phyloP scores from a whole-genome alignment of 1,140 invertebrate species.

The Rhagoletis zephyria region DNA sequence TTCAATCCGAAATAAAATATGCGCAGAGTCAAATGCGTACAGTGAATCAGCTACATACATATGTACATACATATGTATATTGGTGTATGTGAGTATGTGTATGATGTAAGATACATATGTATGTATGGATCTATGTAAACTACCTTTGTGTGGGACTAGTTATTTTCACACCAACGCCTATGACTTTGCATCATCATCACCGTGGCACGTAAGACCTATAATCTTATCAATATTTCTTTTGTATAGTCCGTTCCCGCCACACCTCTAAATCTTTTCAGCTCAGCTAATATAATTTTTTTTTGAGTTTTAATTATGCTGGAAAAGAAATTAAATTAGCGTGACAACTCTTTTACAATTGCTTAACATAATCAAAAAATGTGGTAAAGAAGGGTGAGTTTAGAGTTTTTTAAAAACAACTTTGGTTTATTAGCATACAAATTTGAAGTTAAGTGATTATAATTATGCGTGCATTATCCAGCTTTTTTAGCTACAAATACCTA shows the following conservation, averaged over 20 bases:
- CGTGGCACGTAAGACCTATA: background rate
- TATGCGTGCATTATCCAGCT: background rate
- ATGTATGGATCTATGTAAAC: background rate
- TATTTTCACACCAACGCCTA: background rate
- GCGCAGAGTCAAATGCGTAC: too few relatives aligned
- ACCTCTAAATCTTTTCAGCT: background rate
- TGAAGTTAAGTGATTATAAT: background rate
- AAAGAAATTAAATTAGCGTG: background rate
- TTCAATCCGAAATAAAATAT: background rate
- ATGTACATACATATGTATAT: background rate
- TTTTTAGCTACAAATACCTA: too few relatives aligned
- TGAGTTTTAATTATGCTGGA: background rate
- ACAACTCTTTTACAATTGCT: background rate
- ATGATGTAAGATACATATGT: background rate
- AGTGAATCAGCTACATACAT: background rate
- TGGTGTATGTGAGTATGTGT: background rate
- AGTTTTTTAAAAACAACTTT: background rate
- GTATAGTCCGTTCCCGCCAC: background rate
- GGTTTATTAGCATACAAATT: slow-evolving; percentile 13
- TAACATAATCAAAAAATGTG: background rate
- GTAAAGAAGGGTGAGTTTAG: background rate
- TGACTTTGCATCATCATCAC: slow-evolving; percentile 12
- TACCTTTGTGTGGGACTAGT: background rate
- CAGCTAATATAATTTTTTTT: too few relatives aligned
- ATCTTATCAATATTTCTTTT: background rate